Percentiles rank a stretch among this genome's conserved stretches.
Conservation (phyloP, 2,113 vertebrate species). For the Tychaedon coryphoeus region DNA sequence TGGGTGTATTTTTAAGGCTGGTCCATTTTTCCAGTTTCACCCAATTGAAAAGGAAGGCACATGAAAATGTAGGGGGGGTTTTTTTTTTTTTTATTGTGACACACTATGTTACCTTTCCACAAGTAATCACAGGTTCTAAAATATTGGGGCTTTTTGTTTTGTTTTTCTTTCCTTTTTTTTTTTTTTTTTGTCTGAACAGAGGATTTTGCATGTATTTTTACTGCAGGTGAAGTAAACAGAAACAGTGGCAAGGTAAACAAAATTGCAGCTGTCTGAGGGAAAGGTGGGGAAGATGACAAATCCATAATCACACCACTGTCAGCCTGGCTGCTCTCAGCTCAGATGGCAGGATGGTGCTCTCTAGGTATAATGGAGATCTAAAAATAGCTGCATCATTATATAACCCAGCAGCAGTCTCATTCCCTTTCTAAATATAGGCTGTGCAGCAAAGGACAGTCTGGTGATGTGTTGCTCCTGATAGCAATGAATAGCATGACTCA, state of each 20-base stretch:
- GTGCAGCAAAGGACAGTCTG: constrained; percentile 70
- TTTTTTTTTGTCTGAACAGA: background rate
- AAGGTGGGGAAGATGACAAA: background rate
- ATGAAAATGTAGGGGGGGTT: background rate
- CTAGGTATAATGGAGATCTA: constrained; percentile 75
- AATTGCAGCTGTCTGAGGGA: constrained; percentile 23
- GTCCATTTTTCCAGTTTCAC: background rate
- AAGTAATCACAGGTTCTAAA: background rate
- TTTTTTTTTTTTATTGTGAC: background rate
- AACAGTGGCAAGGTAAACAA: constrained; percentile 48
- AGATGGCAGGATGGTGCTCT: constrained; percentile 55
- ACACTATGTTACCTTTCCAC: background rate
- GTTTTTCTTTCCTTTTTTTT: too few species aligned
- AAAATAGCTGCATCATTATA: constrained; percentile 76
- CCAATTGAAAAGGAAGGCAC: background rate
- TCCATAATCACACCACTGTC: constrained; percentile 51
- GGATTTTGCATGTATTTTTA: constrained; percentile 36
- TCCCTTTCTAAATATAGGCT: constrained; percentile 78
- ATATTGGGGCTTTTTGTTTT: background rate
- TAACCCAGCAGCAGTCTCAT: constrained; percentile 74
- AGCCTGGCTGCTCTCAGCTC: constrained; percentile 65
- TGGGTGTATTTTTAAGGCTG: background rate
- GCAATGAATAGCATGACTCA: constrained; percentile 71
- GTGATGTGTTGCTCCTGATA: constrained; percentile 60
- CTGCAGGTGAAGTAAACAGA: constrained; percentile 17